Base-by-base conservation (phyloP, 2,888 invertebrate species). In the Melinaea menophilus region DNA sequence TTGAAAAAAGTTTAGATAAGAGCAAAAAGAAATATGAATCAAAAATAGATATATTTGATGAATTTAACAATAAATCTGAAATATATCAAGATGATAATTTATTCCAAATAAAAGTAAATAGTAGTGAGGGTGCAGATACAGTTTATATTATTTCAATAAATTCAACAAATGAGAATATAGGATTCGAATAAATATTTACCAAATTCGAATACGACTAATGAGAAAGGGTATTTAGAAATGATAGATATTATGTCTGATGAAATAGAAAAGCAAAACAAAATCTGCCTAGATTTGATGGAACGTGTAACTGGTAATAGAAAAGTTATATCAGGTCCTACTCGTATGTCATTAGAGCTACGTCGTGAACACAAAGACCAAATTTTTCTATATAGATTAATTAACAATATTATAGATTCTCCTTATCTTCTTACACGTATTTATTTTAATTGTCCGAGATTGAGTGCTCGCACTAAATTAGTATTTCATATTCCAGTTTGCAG, bases 201-300 rank as follows among this genome's bases (percentile, higher is more conserved):
- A 13, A 66, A 69, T 13, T 61, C 61, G 4, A 69, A 72, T 45
- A 64, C 58, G 31, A 66, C 61, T 33, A 55, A 45, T 35, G 34
- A 63, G 0, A 65, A 48, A 47, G 41, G 35, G 4, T 63, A 69
- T 60, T 59, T 62, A 31, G 73, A 82, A 55, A 76, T 81, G 73
- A 86, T 86, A 9, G 74, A 74, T 13, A 75, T 68, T 31, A 60
- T 86, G 51, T 78, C 84, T 0, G 81, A 82, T 56, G 72, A 76
- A 61, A 87, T 86, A 61, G 85, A 87, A 3, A 73, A 72, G 64
- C 80, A 82, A 60, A 86, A 86, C 67, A 83, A 85, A 58, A 79
- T 78, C 0, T 85, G 79, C 56, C 70, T 84, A 65, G 79, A 84
- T 70, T 74, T 81, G 54, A 78, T 81, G 61, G 77, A 75, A 64